phyloP scores from a whole-genome alignment of 2,797 vertebrate species.

The Intellagama lesueurii region DNA sequence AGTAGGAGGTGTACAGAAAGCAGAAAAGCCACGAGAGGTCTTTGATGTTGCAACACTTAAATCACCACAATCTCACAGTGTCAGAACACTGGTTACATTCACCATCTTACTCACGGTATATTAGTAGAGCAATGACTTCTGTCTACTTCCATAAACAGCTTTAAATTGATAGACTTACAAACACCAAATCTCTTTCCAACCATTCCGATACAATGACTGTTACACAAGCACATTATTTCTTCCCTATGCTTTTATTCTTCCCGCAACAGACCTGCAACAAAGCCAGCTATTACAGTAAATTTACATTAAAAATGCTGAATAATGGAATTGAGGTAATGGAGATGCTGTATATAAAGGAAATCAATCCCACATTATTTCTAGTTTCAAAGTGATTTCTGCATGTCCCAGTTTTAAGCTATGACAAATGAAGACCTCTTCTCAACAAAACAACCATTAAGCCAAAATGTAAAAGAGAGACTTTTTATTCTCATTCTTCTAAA shows the following conservation, averaged over 20 bases:
- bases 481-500: conserved; percentile 39
- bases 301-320: conserved; percentile 45
- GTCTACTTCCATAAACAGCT: conserved; percentile 4
- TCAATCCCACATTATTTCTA: conserved; percentile 41
- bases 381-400: conserved; percentile 40
- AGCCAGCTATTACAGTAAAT: conserved; percentile 29
- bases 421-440: conserved; percentile 44
- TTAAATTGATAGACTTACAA: conserved; percentile 25
- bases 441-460: conserved; percentile 35
- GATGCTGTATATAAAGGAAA: conserved; percentile 11
- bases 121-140: conserved; percentile 1
- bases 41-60: not conserved
- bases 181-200: conserved; percentile 24
- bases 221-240: conserved; percentile 36
- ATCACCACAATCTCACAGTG: not conserved
- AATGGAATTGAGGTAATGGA: conserved; percentile 35
- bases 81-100: not conserved
- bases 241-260: conserved; percentile 26
- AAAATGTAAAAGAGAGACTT: conserved; percentile 58
- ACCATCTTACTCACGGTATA: not conserved
- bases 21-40: not conserved
- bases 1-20: not conserved
- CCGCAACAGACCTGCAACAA: conserved; percentile 31
- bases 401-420: conserved; percentile 40
- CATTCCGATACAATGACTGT: conserved; percentile 15